phyloP scores from a whole-genome alignment of 2,113 vertebrate genomes.

The Entomyzon cyanotis region DNA sequence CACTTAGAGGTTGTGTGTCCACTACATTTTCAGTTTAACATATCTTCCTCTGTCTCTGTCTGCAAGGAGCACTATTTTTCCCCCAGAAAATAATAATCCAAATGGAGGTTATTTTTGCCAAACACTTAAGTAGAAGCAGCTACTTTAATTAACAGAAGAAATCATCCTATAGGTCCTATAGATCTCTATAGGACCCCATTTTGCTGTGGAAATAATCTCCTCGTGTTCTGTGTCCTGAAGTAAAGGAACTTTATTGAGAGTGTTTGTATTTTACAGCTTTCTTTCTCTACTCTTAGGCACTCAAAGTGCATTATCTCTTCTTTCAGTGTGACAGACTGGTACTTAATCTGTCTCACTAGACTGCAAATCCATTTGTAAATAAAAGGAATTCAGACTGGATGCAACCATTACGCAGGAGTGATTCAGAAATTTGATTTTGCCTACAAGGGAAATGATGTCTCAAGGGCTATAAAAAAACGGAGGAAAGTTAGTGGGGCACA shows the following conservation, averaged over 20 bases:
- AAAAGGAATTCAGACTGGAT: not conserved
- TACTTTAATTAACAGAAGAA: not conserved
- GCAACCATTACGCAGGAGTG: not conserved
- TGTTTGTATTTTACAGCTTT: not conserved
- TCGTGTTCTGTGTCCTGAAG: not conserved
- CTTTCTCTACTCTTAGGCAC: not conserved
- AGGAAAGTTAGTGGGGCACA: not conserved
- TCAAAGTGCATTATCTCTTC: fast-evolving
- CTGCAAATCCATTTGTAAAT: not conserved
- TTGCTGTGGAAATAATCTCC: not conserved
- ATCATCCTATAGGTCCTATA: not conserved
- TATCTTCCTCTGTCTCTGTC: not conserved
- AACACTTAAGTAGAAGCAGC: not conserved
- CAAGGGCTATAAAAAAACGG: not conserved
- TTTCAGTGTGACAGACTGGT: not conserved
- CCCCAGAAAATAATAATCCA: not conserved
- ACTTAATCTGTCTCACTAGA: not conserved
- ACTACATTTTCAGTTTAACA: not conserved
- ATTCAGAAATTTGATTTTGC: constrained; percentile 1
- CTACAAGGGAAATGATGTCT: not conserved
- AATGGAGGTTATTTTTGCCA: not conserved
- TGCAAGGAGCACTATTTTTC: not conserved
- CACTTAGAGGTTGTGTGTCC: not conserved
- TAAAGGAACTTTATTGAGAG: not conserved
- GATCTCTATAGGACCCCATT: not conserved